A percentile compares a stretch with the other conserved stretches of the same genome.
phyloP scores from a whole-genome alignment of 2,113 vertebrate species.

The Pluvianellus socialis region DNA sequence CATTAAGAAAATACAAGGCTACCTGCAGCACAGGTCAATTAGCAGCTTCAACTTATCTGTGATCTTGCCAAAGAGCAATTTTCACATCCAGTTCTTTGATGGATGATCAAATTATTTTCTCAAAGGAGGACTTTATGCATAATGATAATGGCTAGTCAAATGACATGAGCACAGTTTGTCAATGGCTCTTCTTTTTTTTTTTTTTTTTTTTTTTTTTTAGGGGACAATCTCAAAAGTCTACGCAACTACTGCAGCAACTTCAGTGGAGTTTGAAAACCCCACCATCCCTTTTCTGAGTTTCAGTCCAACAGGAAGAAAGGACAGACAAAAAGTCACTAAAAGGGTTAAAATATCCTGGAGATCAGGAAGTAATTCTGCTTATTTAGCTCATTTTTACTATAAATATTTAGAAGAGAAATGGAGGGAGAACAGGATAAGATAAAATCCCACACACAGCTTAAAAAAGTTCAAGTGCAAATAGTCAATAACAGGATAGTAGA shows the following conservation, averaged over 20 bases:
- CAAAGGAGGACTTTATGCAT: background rate
- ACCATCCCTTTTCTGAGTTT: background rate
- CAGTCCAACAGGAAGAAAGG: background rate
- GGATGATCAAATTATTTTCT: conserved; percentile 6
- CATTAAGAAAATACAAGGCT: background rate
- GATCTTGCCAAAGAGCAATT: background rate
- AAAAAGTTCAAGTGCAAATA: background rate
- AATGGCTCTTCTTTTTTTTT: background rate
- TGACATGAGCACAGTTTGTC: background rate
- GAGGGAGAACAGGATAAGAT: conserved; percentile 29
- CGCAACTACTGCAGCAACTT: background rate
- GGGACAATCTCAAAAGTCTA: background rate
- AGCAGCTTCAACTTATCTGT: background rate
- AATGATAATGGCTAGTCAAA: background rate
- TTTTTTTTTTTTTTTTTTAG: background rate
- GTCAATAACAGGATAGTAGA: background rate
- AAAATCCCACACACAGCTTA: background rate
- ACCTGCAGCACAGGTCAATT: background rate
- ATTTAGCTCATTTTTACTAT: conserved; percentile 3
- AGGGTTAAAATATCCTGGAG: background rate
- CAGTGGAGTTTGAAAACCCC: background rate
- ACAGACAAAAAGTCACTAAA: background rate
- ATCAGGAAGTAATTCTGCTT: conserved; percentile 9
- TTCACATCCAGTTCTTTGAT: conserved; percentile 29
- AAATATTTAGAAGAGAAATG: conserved; percentile 49